Conservation (phyloP, 2,113 vertebrate genomes). For the Natator depressus region DNA sequence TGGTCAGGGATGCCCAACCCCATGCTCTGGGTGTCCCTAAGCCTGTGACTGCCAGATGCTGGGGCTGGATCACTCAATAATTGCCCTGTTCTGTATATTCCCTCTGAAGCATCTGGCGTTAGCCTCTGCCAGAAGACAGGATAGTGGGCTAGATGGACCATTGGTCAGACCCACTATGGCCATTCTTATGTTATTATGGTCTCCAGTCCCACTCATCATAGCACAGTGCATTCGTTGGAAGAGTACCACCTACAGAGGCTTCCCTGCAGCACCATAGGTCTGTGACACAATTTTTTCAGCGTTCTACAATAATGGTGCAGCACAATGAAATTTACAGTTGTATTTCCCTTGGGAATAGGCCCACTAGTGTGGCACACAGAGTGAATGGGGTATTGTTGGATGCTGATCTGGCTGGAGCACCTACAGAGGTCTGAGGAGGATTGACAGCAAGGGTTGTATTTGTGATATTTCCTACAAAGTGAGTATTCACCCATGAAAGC, state of each 20-base stretch:
- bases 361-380: accelerated
- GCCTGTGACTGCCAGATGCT: background rate
- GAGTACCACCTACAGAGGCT: background rate
- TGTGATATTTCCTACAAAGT: too few species aligned
- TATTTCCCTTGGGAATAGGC: background rate
- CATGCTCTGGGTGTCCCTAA: background rate
- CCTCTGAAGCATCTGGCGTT: background rate
- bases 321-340: accelerated
- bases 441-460: background rate
- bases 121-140: background rate
- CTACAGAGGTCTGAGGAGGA: background rate
- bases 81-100: background rate
- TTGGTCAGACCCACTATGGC: too few species aligned
- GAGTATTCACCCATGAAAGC: too few species aligned
- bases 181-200: background rate
- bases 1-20: background rate
- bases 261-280: accelerated
- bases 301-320: background rate
- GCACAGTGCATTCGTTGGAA: background rate
- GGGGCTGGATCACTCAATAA: background rate
- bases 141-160: background rate
- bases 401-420: accelerated
- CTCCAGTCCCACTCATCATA: background rate
- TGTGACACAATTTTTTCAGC: accelerated
- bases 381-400: accelerated